These are phyloP conservation scores for Trochalopteron elliotii DNA, from an alignment of 2,113 vertebrate species.

Conservation along the genomic window DNA sequence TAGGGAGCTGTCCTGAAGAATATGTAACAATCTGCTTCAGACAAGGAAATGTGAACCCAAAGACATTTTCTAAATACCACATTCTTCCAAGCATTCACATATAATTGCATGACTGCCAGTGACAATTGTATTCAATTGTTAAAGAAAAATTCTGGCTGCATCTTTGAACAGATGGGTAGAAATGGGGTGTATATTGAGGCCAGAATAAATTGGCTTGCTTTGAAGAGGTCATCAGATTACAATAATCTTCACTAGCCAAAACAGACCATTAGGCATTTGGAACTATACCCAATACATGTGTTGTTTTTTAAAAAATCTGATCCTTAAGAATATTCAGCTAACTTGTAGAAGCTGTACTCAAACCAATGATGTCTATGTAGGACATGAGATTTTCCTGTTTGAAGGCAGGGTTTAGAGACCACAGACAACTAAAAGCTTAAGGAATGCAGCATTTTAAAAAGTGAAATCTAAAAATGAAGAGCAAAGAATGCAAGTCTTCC, in stretches of 20 bases:
- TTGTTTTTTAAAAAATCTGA: background rate
- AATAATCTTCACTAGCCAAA: constrained; percentile 37
- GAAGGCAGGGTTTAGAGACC: background rate
- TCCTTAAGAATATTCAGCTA: background rate
- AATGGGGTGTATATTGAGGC: background rate
- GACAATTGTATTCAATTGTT: background rate
- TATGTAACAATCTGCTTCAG: constrained; percentile 52
- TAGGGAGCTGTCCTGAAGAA: constrained; percentile 39
- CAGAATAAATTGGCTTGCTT: constrained; percentile 27
- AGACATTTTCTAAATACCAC: constrained; percentile 42
- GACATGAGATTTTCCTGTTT: background rate
- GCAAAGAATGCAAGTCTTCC: background rate
- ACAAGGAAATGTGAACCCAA: constrained; percentile 48
- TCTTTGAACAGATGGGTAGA: constrained; percentile 42
- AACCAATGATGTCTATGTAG: background rate
- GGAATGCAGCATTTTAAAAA: background rate
- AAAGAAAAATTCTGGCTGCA: constrained; percentile 15
- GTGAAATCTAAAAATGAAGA: background rate
- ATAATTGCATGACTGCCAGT: constrained; percentile 6
- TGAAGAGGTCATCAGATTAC: constrained; percentile 32
- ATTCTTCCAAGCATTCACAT: constrained; percentile 8
- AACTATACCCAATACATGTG: background rate
- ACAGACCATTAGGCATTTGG: constrained; percentile 1
- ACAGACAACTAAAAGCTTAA: background rate
- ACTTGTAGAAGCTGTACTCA: background rate